phyloP scores from a whole-genome alignment of 2,113 vertebrate genomes.

The Tachysurus vachellii region DNA sequence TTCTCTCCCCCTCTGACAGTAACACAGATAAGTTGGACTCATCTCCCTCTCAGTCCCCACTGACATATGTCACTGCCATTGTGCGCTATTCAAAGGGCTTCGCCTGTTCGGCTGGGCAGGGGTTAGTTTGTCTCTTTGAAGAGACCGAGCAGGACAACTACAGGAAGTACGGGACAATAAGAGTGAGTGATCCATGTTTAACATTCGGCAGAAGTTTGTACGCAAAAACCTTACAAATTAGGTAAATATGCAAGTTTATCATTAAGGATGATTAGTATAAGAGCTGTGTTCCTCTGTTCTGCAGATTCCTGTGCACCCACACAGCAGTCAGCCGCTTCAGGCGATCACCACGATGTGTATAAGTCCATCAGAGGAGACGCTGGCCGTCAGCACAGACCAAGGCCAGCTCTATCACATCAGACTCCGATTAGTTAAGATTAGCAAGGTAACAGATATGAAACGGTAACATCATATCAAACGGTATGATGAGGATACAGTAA shows the following conservation, averaged over 20 bases:
- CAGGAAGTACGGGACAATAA: slow-evolving; percentile 78
- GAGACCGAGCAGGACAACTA: slow-evolving; percentile 77
- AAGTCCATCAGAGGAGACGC: slow-evolving; percentile 82
- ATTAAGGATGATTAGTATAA: neutral
- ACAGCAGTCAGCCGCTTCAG: neutral
- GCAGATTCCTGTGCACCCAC: neutral
- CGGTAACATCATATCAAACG: too few species aligned
- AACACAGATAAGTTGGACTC: slow-evolving; percentile 51
- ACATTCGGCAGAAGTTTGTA: too few species aligned
- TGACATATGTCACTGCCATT: slow-evolving; percentile 75
- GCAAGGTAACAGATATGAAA: slow-evolving; percentile 52
- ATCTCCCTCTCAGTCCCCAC: slow-evolving; percentile 1
- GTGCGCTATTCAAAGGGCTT: slow-evolving; percentile 87
- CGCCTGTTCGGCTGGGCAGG: slow-evolving; percentile 81
- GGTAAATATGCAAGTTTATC: neutral
- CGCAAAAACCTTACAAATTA: neutral
- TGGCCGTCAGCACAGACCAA: slow-evolving; percentile 79
- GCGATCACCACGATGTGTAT: neutral
- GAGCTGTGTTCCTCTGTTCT: neutral
- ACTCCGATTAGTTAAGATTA: slow-evolving; percentile 73
- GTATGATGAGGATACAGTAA: neutral
- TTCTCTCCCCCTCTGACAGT: slow-evolving; percentile 47
- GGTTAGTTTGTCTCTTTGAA: slow-evolving; percentile 83
- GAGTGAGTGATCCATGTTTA: slow-evolving; percentile 67
- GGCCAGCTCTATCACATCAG: slow-evolving; percentile 84